These are phyloP conservation scores for Caenorhabditis sp. DNA, from an alignment of 2,888 invertebrate genomes.

Conservation along the genomic window DNA sequence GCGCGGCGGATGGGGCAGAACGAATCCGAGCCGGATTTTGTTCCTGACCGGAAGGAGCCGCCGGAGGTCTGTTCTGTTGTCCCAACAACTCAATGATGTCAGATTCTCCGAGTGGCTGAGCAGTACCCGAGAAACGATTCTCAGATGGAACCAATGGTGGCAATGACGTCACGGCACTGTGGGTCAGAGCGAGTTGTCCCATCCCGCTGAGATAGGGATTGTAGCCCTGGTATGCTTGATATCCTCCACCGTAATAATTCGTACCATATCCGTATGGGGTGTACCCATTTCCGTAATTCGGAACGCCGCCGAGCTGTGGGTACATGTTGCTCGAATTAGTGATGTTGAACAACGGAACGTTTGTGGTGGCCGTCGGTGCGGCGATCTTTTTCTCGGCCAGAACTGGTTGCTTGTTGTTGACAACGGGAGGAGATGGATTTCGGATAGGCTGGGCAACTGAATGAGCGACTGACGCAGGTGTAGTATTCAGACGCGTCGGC, in stretches of 20 bases:
- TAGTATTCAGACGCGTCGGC: conserved; percentile 33
- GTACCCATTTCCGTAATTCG: conserved; percentile 24
- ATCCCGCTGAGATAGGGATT: conserved; percentile 30
- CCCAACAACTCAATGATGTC: conserved; percentile 41
- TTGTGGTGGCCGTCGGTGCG: not conserved
- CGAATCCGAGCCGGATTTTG: too few species aligned
- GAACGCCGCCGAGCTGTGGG: conserved; percentile 22
- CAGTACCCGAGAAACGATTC: conserved; percentile 20
- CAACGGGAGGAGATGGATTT: conserved; percentile 11
- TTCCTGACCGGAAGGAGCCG: not conserved
- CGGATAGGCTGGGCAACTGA: conserved; percentile 5
- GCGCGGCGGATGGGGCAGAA: not conserved
- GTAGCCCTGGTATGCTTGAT: conserved; percentile 4
- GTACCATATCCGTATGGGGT: conserved; percentile 25
- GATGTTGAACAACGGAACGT: conserved; percentile 51
- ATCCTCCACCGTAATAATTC: conserved; percentile 8
- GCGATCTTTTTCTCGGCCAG: conserved; percentile 1
- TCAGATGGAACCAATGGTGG: conserved; percentile 28
- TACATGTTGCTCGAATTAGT: conserved; percentile 45
- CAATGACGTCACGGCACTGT: conserved; percentile 13
- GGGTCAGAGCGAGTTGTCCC: conserved; percentile 31
- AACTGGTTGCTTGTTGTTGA: not conserved
- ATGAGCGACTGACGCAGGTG: not conserved
- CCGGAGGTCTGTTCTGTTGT: not conserved
- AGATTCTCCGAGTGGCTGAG: conserved; percentile 33